Conservation (phyloP, 2,888 invertebrate genomes). For the Acleris sparsana region DNA sequence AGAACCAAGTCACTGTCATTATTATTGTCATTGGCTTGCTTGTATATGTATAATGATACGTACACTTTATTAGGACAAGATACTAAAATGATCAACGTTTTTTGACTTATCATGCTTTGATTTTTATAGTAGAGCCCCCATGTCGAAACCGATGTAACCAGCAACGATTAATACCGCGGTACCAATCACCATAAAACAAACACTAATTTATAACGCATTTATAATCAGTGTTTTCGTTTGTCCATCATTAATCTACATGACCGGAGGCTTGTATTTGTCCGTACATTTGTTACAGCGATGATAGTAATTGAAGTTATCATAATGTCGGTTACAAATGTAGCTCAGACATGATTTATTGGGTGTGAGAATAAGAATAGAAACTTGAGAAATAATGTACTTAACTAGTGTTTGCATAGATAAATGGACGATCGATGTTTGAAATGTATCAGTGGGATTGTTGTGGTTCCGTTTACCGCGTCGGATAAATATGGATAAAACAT, state of each 20-base stretch:
- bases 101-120: no score
- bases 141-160: constrained; percentile 1
- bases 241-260: constrained; percentile 75
- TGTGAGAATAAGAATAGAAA: constrained; percentile 26
- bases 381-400: neutral
- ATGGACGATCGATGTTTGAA: no score
- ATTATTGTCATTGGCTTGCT: no score
- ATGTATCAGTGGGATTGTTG: no score
- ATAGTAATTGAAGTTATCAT: constrained; percentile 27
- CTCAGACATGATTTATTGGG: constrained; percentile 32
- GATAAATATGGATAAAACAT: no score
- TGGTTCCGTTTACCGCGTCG: no score
- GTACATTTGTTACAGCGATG: constrained; percentile 23
- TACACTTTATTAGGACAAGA: no score
- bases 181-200: constrained; percentile 44
- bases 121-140: neutral
- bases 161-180: constrained; percentile 28
- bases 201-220: constrained; percentile 77
- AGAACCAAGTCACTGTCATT: no score
- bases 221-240: constrained; percentile 61
- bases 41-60: no score
- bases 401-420: neutral
- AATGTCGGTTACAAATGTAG: constrained; percentile 29
- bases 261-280: constrained; percentile 57
- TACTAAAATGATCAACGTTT: no score